Base-by-base conservation (phyloP, 2,888 invertebrate species). In the Siphonodentalium dalli region DNA sequence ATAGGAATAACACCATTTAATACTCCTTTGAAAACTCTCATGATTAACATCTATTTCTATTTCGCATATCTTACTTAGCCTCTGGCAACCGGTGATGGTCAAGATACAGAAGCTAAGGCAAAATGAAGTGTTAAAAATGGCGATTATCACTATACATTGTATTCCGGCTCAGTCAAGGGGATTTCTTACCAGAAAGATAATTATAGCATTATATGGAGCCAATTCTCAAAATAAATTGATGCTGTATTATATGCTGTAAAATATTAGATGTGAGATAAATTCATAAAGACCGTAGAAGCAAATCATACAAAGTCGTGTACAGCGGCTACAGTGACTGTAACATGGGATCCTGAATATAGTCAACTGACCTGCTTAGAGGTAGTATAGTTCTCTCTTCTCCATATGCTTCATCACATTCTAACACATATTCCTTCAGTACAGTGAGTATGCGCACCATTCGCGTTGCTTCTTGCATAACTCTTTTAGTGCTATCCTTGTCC, bases 381-480 rank as follows among this genome's bases (percentile, higher is more conserved):
- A 96, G 84, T 72, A 92, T 89, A 76, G 90, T 89, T 63, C 97
- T 86, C 80, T 97, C 96, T 33, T 91, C 91, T 42, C 89, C 79
- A 65, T 81, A 83, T 29, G 82, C 81, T 51, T 82, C 82, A 85
- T 96, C 96, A 85, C 95, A 96, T 84, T 96, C 95, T 72, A 90
- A 90, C 61, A 97, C 88, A 81, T 97, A 97, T 84, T 96, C 96
- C 80, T 92, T 91, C 75, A 97, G 86, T 75, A 96, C 94, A 83
- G 92, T 91, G 82, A 97, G 87, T 49, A 97, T 91, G 66, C 96
- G 88, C 24, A 81, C 75, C 90, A 96, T 93, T 82, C 91, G 88
- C 56, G 89, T 87, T 6, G 90, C 89, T 80, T 91, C 91, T 52
- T 86, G 69, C 85, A 73, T 73, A 82, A 89, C 85, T 60, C 86